Evolutionary conservation across 2,888 invertebrate genomes (phyloP).

Genomic region (Heliothis peltigera): DNA sequence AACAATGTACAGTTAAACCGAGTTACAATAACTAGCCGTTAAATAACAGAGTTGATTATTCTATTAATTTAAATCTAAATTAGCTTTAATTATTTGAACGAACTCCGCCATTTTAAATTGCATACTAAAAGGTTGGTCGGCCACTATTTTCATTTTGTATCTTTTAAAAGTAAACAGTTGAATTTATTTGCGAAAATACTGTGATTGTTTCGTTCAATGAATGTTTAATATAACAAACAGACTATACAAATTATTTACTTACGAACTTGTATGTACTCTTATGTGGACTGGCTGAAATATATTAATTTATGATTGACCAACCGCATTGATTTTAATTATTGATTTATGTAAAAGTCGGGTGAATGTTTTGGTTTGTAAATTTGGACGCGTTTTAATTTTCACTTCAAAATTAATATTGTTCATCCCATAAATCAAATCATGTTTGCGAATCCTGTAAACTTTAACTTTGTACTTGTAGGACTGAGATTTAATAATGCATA

Average conservation of each 20-base stretch:
- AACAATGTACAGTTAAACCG: not conserved
- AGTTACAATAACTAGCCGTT: constrained; percentile 2
- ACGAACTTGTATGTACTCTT: constrained; percentile 16
- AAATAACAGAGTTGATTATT: constrained; percentile 33
- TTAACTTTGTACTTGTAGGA: too few species aligned
- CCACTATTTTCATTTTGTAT: constrained; percentile 39
- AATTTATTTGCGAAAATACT: constrained; percentile 40
- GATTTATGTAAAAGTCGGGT: not conserved
- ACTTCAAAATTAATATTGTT: too few species aligned
- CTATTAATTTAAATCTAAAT: constrained; percentile 51
- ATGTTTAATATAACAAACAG: constrained; percentile 27
- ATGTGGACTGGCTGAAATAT: constrained; percentile 22
- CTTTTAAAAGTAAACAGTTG: constrained; percentile 33
- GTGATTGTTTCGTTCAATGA: constrained; percentile 42
- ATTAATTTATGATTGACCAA: constrained; percentile 6
- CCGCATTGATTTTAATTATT: constrained; percentile 22
- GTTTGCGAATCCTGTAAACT: too few species aligned
- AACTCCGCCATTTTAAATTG: constrained; percentile 41
- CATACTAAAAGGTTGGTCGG: constrained; percentile 34
- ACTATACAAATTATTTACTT: constrained; percentile 15
- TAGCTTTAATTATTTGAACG: constrained; percentile 34
- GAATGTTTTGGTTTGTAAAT: too few species aligned
- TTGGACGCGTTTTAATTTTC: not conserved
- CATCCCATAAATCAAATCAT: too few species aligned
- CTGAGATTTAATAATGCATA: too few species aligned